A percentile compares a stretch with the other conserved stretches of the same genome.
Conservation (phyloP, 2,797 vertebrate species). For the Halcyon badia region DNA sequence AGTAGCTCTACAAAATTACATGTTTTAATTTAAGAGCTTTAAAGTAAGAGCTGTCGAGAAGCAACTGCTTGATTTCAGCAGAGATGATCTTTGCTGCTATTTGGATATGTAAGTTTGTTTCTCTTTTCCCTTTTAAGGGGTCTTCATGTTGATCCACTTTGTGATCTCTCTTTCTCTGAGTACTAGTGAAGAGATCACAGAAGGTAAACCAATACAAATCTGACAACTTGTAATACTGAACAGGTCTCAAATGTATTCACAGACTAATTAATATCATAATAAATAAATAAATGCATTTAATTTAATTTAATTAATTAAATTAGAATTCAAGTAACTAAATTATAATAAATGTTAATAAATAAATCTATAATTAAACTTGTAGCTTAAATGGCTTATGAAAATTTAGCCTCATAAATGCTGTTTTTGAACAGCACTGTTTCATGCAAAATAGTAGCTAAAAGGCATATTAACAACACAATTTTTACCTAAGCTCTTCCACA, state of each 20-base stretch:
- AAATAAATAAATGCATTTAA: too few species aligned
- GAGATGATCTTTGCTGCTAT: slow-evolving; percentile 22
- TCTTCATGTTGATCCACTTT: background rate
- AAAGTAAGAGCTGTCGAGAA: slow-evolving; percentile 11
- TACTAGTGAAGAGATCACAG: background rate
- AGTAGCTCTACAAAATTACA: background rate
- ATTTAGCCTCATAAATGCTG: background rate
- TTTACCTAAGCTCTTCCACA: background rate
- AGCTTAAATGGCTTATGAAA: background rate
- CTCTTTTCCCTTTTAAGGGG: background rate
- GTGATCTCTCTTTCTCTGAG: background rate
- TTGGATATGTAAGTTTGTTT: background rate
- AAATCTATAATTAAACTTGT: background rate
- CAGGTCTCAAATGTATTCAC: too few species aligned
- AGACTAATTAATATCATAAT: too few species aligned
- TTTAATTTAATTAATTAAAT: too few species aligned
- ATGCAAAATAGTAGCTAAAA: background rate
- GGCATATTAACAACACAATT: background rate
- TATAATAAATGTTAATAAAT: too few species aligned
- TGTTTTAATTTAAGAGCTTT: slow-evolving; percentile 11
- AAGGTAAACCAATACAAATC: background rate
- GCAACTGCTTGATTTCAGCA: slow-evolving; percentile 27
- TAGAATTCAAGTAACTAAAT: too few species aligned
- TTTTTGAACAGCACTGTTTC: background rate
- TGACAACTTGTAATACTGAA: too few species aligned